These are phyloP conservation scores for Gadopsis bispinosus DNA, from an alignment of 2,797 vertebrate genomes.

Conservation along the genomic window DNA sequence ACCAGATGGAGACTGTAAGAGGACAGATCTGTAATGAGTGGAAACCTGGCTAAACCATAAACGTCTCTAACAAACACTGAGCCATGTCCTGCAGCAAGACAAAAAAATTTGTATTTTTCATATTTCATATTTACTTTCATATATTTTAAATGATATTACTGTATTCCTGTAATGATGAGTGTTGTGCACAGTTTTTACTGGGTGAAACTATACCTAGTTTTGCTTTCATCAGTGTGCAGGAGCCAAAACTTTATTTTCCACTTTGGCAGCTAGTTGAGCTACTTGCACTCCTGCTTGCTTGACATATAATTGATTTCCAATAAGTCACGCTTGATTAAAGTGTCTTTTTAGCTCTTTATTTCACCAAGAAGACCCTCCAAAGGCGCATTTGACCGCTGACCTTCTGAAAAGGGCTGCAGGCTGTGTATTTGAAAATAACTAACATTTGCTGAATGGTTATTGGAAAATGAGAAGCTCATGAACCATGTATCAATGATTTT, in stretches of 20 bases:
- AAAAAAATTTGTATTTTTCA: not conserved
- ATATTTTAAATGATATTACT: not conserved
- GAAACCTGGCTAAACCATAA: conserved; percentile 47
- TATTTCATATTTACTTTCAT: not conserved
- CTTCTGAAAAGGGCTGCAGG: not conserved
- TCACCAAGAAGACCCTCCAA: not conserved
- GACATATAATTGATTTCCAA: not conserved
- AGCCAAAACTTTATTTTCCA: not conserved
- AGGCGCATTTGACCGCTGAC: conserved; percentile 4
- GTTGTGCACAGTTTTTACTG: not conserved
- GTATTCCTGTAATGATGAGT: not conserved
- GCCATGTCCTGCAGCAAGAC: not conserved
- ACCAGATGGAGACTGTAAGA: conserved; percentile 40
- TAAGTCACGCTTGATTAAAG: not conserved
- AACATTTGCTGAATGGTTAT: not conserved
- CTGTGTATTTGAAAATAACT: no score
- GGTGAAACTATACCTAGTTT: not conserved
- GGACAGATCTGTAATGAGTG: conserved; percentile 34
- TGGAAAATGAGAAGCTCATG: not conserved
- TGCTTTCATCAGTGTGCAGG: not conserved
- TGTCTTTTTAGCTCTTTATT: not conserved
- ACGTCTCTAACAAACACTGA: not conserved
- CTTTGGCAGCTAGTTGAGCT: not conserved
- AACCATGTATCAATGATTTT: not conserved
- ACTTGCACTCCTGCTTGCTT: not conserved